Percentiles rank a stretch among this genome's conserved stretches.
Evolutionary conservation across 2,888 invertebrate species (phyloP).

Genomic region (Apodemia duryi): DNA sequence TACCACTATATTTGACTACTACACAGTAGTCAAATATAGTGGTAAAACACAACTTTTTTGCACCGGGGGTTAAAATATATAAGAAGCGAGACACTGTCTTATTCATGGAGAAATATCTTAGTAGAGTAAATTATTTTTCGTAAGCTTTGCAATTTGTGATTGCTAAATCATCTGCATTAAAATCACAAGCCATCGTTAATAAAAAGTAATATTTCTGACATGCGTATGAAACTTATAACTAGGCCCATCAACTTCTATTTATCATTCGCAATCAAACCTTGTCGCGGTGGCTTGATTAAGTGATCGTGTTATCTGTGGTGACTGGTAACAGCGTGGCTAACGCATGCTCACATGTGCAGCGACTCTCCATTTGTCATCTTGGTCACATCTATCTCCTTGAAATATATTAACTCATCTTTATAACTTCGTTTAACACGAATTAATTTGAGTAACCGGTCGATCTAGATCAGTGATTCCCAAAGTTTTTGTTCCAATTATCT

Average conservation of each 20-base stretch:
- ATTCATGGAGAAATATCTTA: no score
- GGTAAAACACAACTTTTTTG: no score
- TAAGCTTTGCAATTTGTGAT: background rate
- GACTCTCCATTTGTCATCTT: conserved; percentile 39
- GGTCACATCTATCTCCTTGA: conserved; percentile 25
- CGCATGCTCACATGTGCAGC: conserved; percentile 25
- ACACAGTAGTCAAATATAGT: no score
- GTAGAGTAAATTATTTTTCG: no score
- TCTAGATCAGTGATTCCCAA: conserved; percentile 19
- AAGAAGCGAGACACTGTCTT: no score
- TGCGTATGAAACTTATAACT: conserved; percentile 18
- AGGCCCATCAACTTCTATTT: conserved; percentile 40
- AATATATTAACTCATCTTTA: conserved; percentile 34
- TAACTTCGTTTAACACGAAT: conserved; percentile 40
- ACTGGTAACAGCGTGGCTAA: conserved; percentile 33
- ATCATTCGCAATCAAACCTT: conserved; percentile 63
- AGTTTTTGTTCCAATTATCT: background rate
- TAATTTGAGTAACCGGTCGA: conserved; percentile 43
- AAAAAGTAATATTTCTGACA: conserved; percentile 17
- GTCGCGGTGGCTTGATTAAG: conserved; percentile 56
- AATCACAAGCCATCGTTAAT: conserved; percentile 14
- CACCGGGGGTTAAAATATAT: no score
- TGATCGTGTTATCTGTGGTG: conserved; percentile 44
- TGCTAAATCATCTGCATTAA: background rate
- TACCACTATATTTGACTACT: no score